A percentile compares a stretch with the other conserved stretches of the same genome.
phyloP scores from a whole-genome alignment of 1,140 invertebrate species.

The Heliothis virescens region DNA sequence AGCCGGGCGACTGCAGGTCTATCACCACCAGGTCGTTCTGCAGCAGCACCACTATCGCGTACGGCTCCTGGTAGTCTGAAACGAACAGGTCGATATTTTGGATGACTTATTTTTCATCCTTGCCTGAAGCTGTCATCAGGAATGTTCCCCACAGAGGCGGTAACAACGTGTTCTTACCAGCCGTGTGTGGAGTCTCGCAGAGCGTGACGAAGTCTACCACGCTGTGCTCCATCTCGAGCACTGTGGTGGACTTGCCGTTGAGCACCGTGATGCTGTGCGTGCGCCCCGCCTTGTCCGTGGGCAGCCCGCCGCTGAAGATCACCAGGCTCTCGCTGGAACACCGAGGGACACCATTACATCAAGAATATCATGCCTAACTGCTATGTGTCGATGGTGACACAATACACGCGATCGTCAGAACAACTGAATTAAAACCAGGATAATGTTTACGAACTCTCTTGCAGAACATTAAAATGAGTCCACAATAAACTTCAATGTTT shows the following conservation, averaged over 20 bases:
- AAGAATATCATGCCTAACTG: too few relatives aligned
- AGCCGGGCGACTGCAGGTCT: constrained; percentile 97
- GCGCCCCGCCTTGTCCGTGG: constrained; percentile 94
- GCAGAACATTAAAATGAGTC: neutral
- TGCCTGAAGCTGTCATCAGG: too few relatives aligned
- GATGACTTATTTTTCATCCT: too few relatives aligned
- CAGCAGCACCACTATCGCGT: constrained; percentile 98
- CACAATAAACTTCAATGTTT: neutral
- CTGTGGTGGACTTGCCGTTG: constrained; percentile 97
- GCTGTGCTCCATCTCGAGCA: constrained; percentile 99
- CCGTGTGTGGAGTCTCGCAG: constrained; percentile 97
- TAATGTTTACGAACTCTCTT: neutral
- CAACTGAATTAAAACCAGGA: neutral
- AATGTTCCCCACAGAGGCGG: neutral
- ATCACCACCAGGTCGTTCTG: constrained; percentile 99
- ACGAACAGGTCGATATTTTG: constrained; percentile 18
- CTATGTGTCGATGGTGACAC: too few relatives aligned
- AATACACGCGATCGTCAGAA: neutral
- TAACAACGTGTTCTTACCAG: constrained; percentile 87
- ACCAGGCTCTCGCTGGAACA: constrained; percentile 76
- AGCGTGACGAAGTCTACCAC: constrained; percentile 98
- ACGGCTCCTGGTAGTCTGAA: constrained; percentile 98
- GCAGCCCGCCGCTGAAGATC: constrained; percentile 97
- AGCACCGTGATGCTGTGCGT: constrained; percentile 98
- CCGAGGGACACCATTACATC: neutral